These are phyloP conservation scores for Lepidurus arcticus DNA, from an alignment of 1,140 invertebrate genomes.

Conservation along the genomic window DNA sequence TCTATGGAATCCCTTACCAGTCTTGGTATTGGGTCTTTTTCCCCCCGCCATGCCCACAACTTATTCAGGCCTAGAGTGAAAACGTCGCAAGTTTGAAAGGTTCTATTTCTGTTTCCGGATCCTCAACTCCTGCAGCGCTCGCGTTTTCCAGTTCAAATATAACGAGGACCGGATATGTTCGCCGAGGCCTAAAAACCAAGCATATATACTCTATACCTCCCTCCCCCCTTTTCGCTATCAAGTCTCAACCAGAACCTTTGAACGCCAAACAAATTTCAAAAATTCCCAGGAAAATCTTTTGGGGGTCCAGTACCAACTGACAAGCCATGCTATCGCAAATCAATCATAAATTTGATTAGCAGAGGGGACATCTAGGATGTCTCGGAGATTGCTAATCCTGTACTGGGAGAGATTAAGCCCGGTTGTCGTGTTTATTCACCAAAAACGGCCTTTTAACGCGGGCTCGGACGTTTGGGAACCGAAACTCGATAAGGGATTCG, in stretches of 20 bases:
- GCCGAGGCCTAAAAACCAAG: neutral
- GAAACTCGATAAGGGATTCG: too few relatives aligned
- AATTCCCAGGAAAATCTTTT: neutral
- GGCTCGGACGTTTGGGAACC: too few relatives aligned
- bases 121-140: neutral
- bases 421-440: neutral
- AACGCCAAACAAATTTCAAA: constrained; percentile 2
- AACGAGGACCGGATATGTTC: constrained; percentile 4
- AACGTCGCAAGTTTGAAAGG: neutral
- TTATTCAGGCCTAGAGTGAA: neutral
- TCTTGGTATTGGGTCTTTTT: too few relatives aligned
- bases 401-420: neutral
- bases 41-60: too few relatives aligned
- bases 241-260: neutral
- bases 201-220: neutral
- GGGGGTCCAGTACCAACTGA: neutral
- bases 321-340: neutral
- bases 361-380: neutral
- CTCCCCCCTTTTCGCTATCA: neutral
- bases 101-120: neutral
- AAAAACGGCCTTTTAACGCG: neutral
- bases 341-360: constrained; percentile 5
- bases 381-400: neutral
- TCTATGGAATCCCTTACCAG: too few relatives aligned
- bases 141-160: neutral